These are phyloP conservation scores for Eilema depressum DNA, from an alignment of 2,888 invertebrate species.

Conservation along the genomic window DNA sequence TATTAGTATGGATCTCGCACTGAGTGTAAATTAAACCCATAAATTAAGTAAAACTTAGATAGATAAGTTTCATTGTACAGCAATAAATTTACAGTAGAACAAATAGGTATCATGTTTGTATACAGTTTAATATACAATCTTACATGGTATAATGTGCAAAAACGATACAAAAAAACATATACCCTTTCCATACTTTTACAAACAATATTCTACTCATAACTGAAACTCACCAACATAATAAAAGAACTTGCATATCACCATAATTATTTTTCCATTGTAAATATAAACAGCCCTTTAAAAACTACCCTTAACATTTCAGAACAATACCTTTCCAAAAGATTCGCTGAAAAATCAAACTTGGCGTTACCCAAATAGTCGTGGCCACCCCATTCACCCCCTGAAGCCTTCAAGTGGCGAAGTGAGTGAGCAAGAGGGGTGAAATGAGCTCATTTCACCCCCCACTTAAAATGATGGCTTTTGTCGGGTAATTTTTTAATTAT, in stretches of 20 bases:
- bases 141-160: too few relatives aligned
- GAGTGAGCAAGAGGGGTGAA: conserved; percentile 28
- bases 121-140: too few relatives aligned
- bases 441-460: conserved; percentile 47
- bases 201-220: neutral
- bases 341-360: conserved; percentile 30
- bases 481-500: conserved; percentile 45
- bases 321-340: conserved; percentile 28
- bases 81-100: too few relatives aligned
- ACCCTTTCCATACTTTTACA: too few relatives aligned
- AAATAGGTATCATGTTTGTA: too few relatives aligned
- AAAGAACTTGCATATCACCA: neutral
- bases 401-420: conserved; percentile 32
- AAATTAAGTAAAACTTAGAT: too few relatives aligned
- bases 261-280: conserved; percentile 15
- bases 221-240: neutral
- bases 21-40: too few relatives aligned
- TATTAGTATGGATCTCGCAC: too few relatives aligned
- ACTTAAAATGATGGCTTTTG: conserved; percentile 43
- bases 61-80: too few relatives aligned
- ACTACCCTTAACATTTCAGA: conserved; percentile 21
- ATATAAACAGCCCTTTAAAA: conserved; percentile 11
- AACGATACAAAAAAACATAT: too few relatives aligned
- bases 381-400: conserved; percentile 26
- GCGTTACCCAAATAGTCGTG: conserved; percentile 19